phyloP scores from a whole-genome alignment of 2,113 vertebrate genomes.

The Gallinago media region DNA sequence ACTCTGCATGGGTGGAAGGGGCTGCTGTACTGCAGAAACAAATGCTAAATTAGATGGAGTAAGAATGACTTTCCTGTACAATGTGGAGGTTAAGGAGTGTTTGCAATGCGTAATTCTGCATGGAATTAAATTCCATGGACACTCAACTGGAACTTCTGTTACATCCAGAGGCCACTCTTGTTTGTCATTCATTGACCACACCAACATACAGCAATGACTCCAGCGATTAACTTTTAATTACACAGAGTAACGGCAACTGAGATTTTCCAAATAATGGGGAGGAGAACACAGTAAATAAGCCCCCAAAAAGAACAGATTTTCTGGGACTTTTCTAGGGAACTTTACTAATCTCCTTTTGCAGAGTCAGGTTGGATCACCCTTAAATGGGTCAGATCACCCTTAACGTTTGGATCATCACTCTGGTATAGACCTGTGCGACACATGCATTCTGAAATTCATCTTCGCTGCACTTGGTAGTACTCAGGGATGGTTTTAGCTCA shows the following conservation, averaged over 20 bases:
- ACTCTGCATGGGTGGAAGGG: background rate
- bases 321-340: background rate
- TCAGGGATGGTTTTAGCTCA: background rate
- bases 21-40: background rate
- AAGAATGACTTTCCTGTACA: slow-evolving; percentile 4
- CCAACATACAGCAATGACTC: background rate
- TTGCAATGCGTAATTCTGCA: background rate
- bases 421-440: background rate
- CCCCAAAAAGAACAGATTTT: background rate
- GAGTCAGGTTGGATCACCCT: background rate
- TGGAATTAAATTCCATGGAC: background rate
- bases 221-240: background rate
- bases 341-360: background rate
- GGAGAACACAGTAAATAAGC: background rate
- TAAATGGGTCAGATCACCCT: background rate
- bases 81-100: background rate
- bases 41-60: background rate
- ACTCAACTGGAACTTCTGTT: background rate
- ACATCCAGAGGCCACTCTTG: accelerated
- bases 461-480: background rate
- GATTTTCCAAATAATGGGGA: background rate
- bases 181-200: background rate
- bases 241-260: background rate
- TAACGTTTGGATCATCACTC: accelerated
- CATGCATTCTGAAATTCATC: background rate